These are phyloP conservation scores for Drosophila truncata DNA, from an alignment of 1,140 invertebrate genomes.

Conservation along the genomic window DNA sequence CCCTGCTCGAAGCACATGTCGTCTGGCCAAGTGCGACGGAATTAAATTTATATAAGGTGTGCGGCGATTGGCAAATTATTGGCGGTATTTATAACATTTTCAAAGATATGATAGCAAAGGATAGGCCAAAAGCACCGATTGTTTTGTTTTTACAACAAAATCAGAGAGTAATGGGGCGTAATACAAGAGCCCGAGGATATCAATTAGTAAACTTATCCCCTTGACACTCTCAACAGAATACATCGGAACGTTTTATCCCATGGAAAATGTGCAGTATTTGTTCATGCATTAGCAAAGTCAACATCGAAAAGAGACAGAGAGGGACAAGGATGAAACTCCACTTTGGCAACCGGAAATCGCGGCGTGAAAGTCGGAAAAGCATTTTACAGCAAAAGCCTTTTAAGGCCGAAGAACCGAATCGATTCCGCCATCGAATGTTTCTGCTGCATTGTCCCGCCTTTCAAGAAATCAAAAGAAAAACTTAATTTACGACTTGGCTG, in stretches of 20 bases:
- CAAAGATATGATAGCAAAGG: slow-evolving; percentile 61
- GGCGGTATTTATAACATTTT: slow-evolving; percentile 47
- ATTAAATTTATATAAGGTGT: slow-evolving; percentile 56
- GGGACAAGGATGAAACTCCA: slow-evolving; percentile 12
- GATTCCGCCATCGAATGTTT: slow-evolving; percentile 60
- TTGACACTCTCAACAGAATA: not conserved
- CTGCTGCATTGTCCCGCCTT: slow-evolving; percentile 34
- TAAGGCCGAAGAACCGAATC: slow-evolving; percentile 45
- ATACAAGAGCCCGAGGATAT: slow-evolving; percentile 2
- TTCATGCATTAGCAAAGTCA: slow-evolving; percentile 76
- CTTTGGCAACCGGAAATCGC: slow-evolving; percentile 59
- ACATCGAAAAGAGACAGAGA: slow-evolving; percentile 36
- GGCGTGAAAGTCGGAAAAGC: slow-evolving; percentile 64
- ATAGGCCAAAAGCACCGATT: slow-evolving; percentile 30
- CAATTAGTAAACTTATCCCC: slow-evolving; percentile 1
- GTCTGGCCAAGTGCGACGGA: slow-evolving; percentile 41
- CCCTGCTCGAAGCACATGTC: slow-evolving; percentile 18
- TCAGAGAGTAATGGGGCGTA: not conserved
- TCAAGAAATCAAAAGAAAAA: slow-evolving; percentile 5
- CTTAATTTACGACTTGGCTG: slow-evolving; percentile 58
- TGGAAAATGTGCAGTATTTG: slow-evolving; percentile 69
- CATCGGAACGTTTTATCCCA: slow-evolving; percentile 18
- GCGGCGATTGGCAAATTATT: slow-evolving; percentile 70
- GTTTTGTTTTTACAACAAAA: slow-evolving; percentile 3
- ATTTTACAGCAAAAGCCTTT: slow-evolving; percentile 68